Base-by-base conservation (phyloP, 2,888 invertebrate genomes). In the Cyrtodaria siliqua region DNA sequence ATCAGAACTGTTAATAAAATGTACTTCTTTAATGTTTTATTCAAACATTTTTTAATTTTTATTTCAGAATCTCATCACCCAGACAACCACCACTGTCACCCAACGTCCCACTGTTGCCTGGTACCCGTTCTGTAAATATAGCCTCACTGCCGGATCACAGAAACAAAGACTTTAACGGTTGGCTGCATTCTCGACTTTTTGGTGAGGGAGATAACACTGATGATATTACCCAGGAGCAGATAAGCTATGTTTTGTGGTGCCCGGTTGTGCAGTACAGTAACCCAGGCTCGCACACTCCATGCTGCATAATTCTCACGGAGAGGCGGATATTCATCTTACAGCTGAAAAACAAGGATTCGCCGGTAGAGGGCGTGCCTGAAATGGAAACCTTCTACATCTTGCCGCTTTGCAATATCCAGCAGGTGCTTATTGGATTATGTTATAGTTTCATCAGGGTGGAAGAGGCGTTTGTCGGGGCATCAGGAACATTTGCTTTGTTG, bases 401-500 rank as follows among this genome's bases (percentile, higher is more conserved):
- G 4, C 90, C 90, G 0, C 70, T 91, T 38, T 79, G 85, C 52
- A 91, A 91, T 82, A 85, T 92, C 18, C 89, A 91, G 61, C 89
- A 91, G 67, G 67, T 91, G 0, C 75, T 91, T n/a, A 72, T 91
- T 29, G 92, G 92, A 8, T 82, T 87, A 6, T 86, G 88, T 59
- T 85, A 87, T 40, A 86, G 87, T 38, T 92, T 86, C 73, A 56
- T 92, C 6, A 81, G 91, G 1, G 71, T 92, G 1, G 92, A 92
- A 66, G 92, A 91, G 72, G 88, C 91, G 0, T 92, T 90, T 72
- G 88, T 91, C 18, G 91, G 90, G 2, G 83, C 89, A 3, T 77
- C 86, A 57, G 91, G 91, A 16, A 90, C 89, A 20, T 89, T 91
- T 77, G 88, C 87, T 2, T 75, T 92, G 14, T 76, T 91, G 38